Evolutionary conservation across 2,888 invertebrate genomes (phyloP).

Genomic region (Erpobdella octoculata): DNA sequence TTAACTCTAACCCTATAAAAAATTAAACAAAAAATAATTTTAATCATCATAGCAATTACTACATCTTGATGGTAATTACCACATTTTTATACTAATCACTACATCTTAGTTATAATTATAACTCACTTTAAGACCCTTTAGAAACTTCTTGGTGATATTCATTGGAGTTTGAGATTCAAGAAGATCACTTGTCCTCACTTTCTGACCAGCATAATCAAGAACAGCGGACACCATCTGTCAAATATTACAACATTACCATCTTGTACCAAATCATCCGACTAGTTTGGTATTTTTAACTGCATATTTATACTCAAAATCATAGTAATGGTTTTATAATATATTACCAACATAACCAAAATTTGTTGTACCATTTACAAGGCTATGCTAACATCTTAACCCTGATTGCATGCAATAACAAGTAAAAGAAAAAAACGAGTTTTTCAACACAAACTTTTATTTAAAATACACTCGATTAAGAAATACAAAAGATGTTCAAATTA

Average conservation of each 20-base stretch:
- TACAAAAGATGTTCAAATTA: too few species aligned
- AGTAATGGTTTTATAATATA: too few species aligned
- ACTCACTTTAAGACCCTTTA: conserved; percentile 63
- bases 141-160: conserved; percentile 78
- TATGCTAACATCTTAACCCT: not conserved
- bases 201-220: conserved; percentile 76
- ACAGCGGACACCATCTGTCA: conserved; percentile 60
- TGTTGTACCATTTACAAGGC: not conserved
- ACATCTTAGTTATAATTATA: not conserved
- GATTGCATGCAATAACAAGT: not conserved
- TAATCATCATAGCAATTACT: not conserved
- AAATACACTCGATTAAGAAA: too few species aligned
- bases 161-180: conserved; percentile 74
- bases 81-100: not conserved
- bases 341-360: not conserved
- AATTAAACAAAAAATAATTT: not conserved
- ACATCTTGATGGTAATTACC: not conserved
- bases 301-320: too few species aligned
- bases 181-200: conserved; percentile 70
- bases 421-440: too few species aligned
- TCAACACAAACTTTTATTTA: too few species aligned
- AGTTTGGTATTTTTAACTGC: too few species aligned
- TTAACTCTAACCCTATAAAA: too few species aligned
- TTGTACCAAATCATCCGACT: too few species aligned
- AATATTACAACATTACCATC: too few species aligned